These are phyloP conservation scores for Shargacucullia verbasci DNA, from an alignment of 2,888 invertebrate species.

Conservation along the genomic window DNA sequence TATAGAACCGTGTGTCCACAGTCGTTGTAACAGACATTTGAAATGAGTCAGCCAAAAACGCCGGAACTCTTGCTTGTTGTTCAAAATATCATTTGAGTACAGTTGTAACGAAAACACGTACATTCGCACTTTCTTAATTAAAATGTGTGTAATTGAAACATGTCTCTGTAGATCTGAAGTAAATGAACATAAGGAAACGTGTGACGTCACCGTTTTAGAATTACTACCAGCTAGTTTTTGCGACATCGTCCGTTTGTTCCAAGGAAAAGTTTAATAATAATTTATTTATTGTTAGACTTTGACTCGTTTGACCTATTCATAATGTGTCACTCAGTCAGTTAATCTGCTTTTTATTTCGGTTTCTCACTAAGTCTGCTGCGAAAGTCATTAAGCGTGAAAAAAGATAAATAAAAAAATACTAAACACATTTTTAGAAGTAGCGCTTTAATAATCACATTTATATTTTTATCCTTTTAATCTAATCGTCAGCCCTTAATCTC, in stretches of 20 bases:
- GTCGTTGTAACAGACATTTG: constrained; percentile 3
- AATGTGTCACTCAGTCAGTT: no score
- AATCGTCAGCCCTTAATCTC: constrained; percentile 21
- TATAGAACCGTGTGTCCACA: not conserved
- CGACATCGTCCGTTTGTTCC: no score
- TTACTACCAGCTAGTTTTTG: no score
- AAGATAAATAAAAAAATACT: constrained; percentile 43
- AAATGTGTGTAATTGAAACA: constrained; percentile 57
- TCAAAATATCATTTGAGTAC: not conserved
- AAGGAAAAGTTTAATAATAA: no score
- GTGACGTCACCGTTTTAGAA: not conserved
- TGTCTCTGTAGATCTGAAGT: constrained; percentile 6
- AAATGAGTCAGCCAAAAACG: not conserved
- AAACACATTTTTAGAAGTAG: constrained; percentile 32
- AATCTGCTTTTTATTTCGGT: no score
- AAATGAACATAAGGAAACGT: not conserved
- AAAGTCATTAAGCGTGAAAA: not conserved
- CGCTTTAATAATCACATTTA: constrained; percentile 29
- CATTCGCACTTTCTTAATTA: constrained; percentile 55
- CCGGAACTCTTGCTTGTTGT: not conserved
- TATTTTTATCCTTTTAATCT: constrained; percentile 28
- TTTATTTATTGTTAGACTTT: no score
- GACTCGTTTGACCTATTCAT: no score
- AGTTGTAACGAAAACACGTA: constrained; percentile 7
- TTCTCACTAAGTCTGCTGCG: no score